Evolutionary conservation across 2,888 invertebrate species (phyloP).

Genomic region (Laspeyria flexula): DNA sequence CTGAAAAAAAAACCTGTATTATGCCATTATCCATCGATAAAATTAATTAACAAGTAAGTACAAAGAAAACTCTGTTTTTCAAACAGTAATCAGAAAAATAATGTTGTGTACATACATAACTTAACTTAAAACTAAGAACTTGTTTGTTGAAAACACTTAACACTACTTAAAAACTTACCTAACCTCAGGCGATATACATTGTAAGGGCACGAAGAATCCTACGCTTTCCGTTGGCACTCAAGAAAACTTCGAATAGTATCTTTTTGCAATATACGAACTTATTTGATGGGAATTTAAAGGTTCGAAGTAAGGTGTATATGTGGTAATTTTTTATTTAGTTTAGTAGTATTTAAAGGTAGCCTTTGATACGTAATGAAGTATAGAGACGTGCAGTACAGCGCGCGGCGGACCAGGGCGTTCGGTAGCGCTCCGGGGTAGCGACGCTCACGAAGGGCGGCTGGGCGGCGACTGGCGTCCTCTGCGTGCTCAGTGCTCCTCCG

Average conservation of each 20-base stretch:
- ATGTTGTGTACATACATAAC: neutral
- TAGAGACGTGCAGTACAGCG: no score
- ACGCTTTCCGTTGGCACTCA: conserved; percentile 60
- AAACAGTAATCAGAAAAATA: neutral
- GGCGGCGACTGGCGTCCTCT: conserved; percentile 79
- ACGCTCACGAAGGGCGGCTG: conserved; percentile 74
- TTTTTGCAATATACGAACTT: conserved; percentile 41
- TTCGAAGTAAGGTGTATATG: conserved; percentile 30
- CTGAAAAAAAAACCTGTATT: no score
- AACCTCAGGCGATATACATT: conserved; percentile 57
- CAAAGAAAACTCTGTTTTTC: neutral
- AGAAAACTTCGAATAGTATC: conserved; percentile 57
- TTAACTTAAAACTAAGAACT: conserved; percentile 8
- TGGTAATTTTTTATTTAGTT: conserved; percentile 32
- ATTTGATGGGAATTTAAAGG: conserved; percentile 37
- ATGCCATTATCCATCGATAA: no score
- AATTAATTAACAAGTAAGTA: no score
- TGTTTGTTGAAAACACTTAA: conserved; percentile 24
- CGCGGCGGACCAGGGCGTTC: conserved; percentile 45
- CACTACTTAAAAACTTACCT: conserved; percentile 68
- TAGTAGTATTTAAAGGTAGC: no score
- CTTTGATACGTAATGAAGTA: no score
- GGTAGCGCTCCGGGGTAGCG: conserved; percentile 50
- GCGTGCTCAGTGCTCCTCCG: conserved; percentile 61
- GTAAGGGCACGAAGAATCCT: conserved; percentile 59